phyloP scores from a whole-genome alignment of 1,140 invertebrate species.

The Antheraea mylitta region DNA sequence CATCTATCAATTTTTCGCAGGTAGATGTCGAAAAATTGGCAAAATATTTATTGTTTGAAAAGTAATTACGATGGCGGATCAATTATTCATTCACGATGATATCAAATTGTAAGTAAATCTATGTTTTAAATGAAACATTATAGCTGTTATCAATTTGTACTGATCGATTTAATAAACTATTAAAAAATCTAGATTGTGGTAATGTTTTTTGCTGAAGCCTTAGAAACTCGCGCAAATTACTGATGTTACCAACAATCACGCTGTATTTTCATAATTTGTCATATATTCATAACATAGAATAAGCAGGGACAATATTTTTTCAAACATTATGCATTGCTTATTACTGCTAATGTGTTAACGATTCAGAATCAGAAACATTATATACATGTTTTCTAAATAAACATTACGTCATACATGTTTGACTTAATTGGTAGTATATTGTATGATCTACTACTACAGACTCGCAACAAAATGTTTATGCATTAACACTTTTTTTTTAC shows the following conservation, averaged over 20 bases:
- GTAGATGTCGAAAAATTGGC: conserved; percentile 28
- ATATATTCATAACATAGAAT: no score
- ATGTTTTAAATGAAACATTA: neutral
- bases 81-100: conserved; percentile 65
- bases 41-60: conserved; percentile 24
- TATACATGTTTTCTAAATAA: neutral
- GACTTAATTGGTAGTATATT: neutral
- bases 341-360: neutral
- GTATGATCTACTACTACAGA: neutral
- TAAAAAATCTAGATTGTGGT: neutral
- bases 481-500: no score
- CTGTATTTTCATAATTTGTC: neutral
- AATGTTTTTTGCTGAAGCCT: conserved; percentile 9
- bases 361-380: neutral
- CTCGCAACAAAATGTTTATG: no score
- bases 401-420: neutral
- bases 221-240: neutral
- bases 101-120: conserved; percentile 61
- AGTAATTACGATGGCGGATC: conserved; percentile 60
- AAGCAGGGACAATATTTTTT: no score
- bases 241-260: neutral
- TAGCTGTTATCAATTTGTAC: neutral
- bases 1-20: conserved; percentile 23
- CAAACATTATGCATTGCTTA: no score
- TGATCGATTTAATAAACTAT: neutral